Conservation (phyloP, 2,888 invertebrate species). For the Phymatocera aterrima region DNA sequence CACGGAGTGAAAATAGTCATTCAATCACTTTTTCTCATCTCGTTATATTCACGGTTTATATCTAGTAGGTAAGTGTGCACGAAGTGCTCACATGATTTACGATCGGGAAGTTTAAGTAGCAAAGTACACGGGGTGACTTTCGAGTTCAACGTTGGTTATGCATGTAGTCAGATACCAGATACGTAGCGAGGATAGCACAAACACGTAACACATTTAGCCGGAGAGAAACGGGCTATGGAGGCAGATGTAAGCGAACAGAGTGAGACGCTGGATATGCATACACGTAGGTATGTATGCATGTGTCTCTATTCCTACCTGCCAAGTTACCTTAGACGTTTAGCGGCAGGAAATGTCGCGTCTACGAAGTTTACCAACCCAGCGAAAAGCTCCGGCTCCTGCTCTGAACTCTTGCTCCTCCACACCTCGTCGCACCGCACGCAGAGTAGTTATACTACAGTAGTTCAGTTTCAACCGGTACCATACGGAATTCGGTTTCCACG, state of each 20-base stretch:
- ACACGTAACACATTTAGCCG: background rate
- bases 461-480: slow-evolving; percentile 16
- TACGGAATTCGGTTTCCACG: slow-evolving; percentile 23
- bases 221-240: background rate
- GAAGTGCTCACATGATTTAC: slow-evolving; percentile 7
- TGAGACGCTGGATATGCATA: background rate
- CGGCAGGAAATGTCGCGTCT: slow-evolving; percentile 68
- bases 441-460: background rate
- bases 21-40: background rate
- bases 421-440: background rate
- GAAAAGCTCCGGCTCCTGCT: background rate
- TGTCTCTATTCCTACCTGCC: background rate
- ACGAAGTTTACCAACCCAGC: slow-evolving; percentile 62
- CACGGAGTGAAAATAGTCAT: background rate
- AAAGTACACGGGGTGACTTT: background rate
- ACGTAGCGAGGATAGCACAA: background rate
- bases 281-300: background rate
- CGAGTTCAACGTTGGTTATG: background rate
- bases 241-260: background rate
- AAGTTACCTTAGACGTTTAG: slow-evolving; percentile 49
- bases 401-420: background rate
- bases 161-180: background rate
- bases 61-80: no score
- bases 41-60: background rate
- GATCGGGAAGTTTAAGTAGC: background rate